Evolutionary conservation across 2,113 vertebrate genomes (phyloP), one percentile per base, ranked within the genome.

Genomic region (Charadrius vociferus): DNA sequence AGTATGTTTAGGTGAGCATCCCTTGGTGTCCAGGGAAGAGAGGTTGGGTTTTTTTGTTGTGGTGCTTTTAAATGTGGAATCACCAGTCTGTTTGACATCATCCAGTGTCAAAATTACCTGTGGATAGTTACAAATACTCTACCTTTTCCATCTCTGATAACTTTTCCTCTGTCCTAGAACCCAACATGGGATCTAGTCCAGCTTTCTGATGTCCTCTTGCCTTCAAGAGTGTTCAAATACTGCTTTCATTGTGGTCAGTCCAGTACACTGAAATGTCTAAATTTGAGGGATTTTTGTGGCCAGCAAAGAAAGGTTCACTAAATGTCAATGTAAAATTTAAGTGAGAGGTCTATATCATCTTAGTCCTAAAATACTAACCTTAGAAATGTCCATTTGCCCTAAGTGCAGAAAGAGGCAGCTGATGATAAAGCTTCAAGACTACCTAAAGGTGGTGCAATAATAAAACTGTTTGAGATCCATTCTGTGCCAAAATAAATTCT

Each of bases 1-100:
- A 14, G 14, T 34, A 5, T 30, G 8, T 30, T 68, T 83, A 11
- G 0, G 23, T 62, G 36, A 49, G 3, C 4, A 37, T 39, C 6
- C 14, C 7, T 74, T 34, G 14, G 6, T 50, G 24, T 34, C 34
- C 23, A 70, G 18, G 21, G 30, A 93, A 61, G 9, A 56, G 32
- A 66, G 18, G 30, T 43, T 6, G 5, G 1, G 0, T 4, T 6
- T 53, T 39, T 34, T 53, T 75, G 19, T 11, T 23, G 26, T 22
- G 6, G 4, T 45, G 7, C 30, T 70, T 84, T 26, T 58, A 75
- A 23, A 53, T 45, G 10, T 79, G n/a, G 37, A 71, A 67, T 58
- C 37, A n/a, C 21, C 27, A 85, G 22, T 21, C 20, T 39, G 41
- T 71, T 65, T 58, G 11, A 22, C 37, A 19, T 49, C 21, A 85